Percentiles rank a stretch among this genome's conserved stretches.
phyloP scores from a whole-genome alignment of 2,888 invertebrate species.

The Pyrochroa serraticornis region DNA sequence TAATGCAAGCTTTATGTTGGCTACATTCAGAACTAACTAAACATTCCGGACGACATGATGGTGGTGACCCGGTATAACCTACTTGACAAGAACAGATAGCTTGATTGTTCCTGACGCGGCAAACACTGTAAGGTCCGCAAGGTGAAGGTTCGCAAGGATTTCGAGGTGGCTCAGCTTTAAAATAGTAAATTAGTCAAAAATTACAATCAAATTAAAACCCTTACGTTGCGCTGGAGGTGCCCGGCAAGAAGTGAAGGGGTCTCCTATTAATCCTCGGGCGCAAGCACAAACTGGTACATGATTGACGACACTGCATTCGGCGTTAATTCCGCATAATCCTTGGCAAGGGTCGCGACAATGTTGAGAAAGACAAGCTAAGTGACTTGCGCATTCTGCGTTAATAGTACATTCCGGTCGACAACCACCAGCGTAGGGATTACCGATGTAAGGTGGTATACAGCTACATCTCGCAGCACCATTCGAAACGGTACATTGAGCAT shows the following conservation, averaged over 20 bases:
- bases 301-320: conserved; percentile 81
- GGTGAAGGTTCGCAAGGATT: conserved; percentile 67
- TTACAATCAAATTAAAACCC: conserved; percentile 43
- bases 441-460: conserved; percentile 88
- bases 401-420: conserved; percentile 86
- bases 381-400: conserved; percentile 79
- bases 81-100: conserved; percentile 68
- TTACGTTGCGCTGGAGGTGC: conserved; percentile 64
- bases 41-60: conserved; percentile 67
- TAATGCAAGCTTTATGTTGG: conserved; percentile 66
- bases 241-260: conserved; percentile 82
- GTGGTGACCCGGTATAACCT: conserved; percentile 66
- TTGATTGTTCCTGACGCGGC: conserved; percentile 62
- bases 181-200: not conserved
- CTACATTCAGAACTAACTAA: conserved; percentile 66
- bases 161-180: conserved; percentile 50
- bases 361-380: conserved; percentile 80
- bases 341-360: conserved; percentile 87
- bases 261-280: conserved; percentile 75
- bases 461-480: conserved; percentile 75
- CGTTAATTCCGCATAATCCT: conserved; percentile 82
- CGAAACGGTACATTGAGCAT: conserved; percentile 75
- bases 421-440: conserved; percentile 84
- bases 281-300: conserved; percentile 86
- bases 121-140: conserved; percentile 67